Evolutionary conservation across 2,113 vertebrate genomes (phyloP).

Genomic region (Cyanistes caeruleus): DNA sequence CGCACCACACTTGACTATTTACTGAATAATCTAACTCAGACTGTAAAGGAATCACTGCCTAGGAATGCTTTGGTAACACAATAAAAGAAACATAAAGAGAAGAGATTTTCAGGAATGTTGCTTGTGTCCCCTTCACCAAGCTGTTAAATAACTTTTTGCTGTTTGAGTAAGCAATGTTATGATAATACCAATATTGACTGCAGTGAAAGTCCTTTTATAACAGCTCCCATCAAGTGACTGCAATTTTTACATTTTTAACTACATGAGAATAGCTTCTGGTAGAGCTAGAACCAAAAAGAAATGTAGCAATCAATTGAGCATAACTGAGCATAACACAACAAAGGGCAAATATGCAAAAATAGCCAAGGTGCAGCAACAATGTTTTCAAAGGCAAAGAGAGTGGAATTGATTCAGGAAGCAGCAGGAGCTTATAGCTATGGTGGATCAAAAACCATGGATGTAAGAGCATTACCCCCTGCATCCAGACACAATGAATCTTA

Average conservation of each 20-base stretch:
- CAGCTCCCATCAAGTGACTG: not conserved
- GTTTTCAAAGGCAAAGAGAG: not conserved
- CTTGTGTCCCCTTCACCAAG: not conserved
- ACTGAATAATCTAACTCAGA: not conserved
- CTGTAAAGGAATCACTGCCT: not conserved
- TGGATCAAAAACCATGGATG: not conserved
- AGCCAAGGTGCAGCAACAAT: not conserved
- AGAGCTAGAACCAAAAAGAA: not conserved
- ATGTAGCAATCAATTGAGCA: not conserved
- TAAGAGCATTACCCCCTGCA: slow-evolving; percentile 7
- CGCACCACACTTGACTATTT: not conserved
- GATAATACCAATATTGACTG: not conserved
- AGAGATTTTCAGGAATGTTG: not conserved
- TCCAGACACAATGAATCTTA: not conserved
- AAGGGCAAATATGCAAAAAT: not conserved
- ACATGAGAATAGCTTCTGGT: not conserved
- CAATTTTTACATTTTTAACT: not conserved
- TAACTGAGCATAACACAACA: not conserved
- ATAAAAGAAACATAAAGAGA: not conserved
- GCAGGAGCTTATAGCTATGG: not conserved
- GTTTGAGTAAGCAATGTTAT: not conserved
- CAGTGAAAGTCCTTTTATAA: not conserved
- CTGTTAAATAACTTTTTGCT: not conserved
- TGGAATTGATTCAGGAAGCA: not conserved
- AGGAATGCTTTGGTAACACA: not conserved